These are phyloP conservation scores for Globodera rostochiensis DNA, from an alignment of 1,140 invertebrate species.

Conservation along the genomic window DNA sequence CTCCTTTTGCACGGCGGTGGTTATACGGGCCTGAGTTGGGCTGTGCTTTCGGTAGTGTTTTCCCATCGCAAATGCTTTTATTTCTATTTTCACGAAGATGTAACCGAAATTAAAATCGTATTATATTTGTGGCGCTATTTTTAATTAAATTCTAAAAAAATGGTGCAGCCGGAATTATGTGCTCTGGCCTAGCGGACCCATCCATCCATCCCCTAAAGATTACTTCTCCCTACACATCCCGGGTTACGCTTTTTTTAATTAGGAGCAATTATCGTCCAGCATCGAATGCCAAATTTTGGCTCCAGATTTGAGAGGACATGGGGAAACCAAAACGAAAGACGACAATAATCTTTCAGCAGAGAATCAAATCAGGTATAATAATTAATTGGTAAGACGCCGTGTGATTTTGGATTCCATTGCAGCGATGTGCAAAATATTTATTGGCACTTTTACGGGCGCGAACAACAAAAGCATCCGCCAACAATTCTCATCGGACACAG, in stretches of 20 bases:
- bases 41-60: constrained; percentile 51
- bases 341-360: constrained; percentile 57
- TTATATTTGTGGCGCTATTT: constrained; percentile 11
- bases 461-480: constrained; percentile 27
- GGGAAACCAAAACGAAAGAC: constrained; percentile 48
- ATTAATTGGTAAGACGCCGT: not conserved
- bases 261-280: constrained; percentile 51
- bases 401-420: not conserved
- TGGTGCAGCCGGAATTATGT: too few species aligned
- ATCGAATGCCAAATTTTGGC: constrained; percentile 62
- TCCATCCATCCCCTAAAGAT: too few species aligned
- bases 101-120: not conserved
- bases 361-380: constrained; percentile 48
- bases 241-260: constrained; percentile 2
- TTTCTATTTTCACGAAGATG: not conserved
- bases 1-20: constrained; percentile 62
- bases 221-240: too few species aligned
- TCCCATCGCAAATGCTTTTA: not conserved
- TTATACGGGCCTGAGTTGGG: constrained; percentile 64
- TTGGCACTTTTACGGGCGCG: constrained; percentile 33
- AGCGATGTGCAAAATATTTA: constrained; percentile 53
- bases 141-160: not conserved
- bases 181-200: too few species aligned
- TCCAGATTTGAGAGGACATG: constrained; percentile 63
- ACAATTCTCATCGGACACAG: constrained; percentile 56